A percentile compares a stretch with the other conserved stretches of the same genome.
Conservation (phyloP, 2,888 invertebrate genomes). For the Pterostichus madidus region DNA sequence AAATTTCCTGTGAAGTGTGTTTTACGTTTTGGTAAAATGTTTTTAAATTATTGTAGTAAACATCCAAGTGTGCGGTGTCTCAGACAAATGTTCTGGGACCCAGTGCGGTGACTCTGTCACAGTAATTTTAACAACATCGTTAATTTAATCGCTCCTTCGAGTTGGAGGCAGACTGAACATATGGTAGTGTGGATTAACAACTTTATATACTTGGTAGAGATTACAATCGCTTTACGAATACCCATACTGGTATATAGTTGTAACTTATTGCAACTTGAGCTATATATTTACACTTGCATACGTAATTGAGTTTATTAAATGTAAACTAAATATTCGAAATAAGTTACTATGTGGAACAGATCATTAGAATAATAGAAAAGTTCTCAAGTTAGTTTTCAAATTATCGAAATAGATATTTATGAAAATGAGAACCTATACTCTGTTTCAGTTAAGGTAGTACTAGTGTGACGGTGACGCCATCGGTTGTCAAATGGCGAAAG, state of each 20-base stretch:
- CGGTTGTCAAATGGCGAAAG: too few relatives aligned
- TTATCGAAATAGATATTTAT: too few relatives aligned
- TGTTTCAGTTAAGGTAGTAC: too few relatives aligned
- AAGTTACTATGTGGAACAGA: too few relatives aligned
- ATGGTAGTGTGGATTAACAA: conserved; percentile 42
- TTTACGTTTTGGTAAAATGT: conserved; percentile 49
- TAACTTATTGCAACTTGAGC: background rate
- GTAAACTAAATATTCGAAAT: too few relatives aligned
- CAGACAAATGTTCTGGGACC: conserved; percentile 6
- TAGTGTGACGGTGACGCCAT: too few relatives aligned
- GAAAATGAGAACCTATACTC: too few relatives aligned
- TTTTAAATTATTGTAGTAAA: conserved; percentile 40
- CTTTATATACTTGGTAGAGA: conserved; percentile 31
- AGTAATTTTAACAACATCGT: conserved; percentile 49
- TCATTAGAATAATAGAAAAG: too few relatives aligned
- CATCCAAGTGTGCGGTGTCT: conserved; percentile 8
- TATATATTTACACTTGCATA: too few relatives aligned
- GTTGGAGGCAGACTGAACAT: conserved; percentile 13
- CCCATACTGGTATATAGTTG: background rate
- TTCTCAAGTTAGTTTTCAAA: too few relatives aligned
- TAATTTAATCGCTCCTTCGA: conserved; percentile 37
- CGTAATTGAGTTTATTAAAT: too few relatives aligned
- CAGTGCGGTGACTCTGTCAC: conserved; percentile 17
- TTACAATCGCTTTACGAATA: background rate
- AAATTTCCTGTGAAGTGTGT: conserved; percentile 26